Percentiles rank a stretch among this genome's conserved stretches.
phyloP scores from a whole-genome alignment of 2,113 vertebrate species.

The Hypanus sabinus region DNA sequence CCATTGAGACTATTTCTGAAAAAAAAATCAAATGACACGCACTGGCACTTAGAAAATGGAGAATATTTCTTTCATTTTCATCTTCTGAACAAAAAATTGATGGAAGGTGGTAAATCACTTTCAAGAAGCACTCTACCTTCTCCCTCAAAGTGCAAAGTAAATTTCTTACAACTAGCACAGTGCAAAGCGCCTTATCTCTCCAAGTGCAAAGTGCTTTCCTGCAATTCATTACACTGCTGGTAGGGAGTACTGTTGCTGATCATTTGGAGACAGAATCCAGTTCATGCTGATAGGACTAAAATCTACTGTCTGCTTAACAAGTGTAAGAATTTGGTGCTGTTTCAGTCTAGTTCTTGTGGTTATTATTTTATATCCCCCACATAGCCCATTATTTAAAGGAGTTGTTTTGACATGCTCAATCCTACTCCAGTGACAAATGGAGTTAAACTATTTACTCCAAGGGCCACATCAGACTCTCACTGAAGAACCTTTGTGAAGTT shows the following conservation, averaged over 20 bases:
- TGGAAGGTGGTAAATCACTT: not conserved
- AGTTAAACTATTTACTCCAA: not conserved
- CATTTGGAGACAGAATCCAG: not conserved
- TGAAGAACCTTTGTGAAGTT: not conserved
- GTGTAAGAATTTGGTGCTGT: not conserved
- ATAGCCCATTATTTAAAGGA: not conserved
- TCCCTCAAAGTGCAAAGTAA: not conserved
- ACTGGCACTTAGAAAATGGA: not conserved
- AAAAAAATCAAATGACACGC: not conserved
- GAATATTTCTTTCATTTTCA: slow-evolving; percentile 8
- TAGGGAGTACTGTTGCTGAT: not conserved
- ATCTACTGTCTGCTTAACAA: not conserved
- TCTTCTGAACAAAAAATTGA: not conserved
- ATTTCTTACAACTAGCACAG: too few species aligned
- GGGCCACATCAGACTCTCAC: not conserved
- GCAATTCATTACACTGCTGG: not conserved
- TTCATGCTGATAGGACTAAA: not conserved
- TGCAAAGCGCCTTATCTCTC: not conserved
- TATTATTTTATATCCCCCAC: not conserved
- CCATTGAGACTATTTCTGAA: slow-evolving; percentile 17
- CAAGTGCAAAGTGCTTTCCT: not conserved
- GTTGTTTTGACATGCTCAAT: not conserved
- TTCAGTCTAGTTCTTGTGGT: not conserved
- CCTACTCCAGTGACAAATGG: not conserved
- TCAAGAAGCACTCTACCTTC: not conserved